phyloP scores from a whole-genome alignment of 2,888 invertebrate genomes.

The Mimas tiliae region DNA sequence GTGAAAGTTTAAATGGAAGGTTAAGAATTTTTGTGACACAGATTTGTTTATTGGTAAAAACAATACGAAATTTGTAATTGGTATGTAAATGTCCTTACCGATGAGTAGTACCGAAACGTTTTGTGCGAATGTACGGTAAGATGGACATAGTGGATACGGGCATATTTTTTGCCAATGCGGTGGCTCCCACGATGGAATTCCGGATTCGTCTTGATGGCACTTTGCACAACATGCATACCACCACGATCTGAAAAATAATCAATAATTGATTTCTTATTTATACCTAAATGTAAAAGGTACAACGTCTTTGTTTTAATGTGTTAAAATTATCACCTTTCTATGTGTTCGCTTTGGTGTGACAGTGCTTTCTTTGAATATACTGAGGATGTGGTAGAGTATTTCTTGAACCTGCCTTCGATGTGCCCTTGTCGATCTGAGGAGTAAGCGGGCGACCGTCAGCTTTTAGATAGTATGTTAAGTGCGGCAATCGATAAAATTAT shows the following conservation, averaged over 20 bases:
- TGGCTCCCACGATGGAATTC: conserved; percentile 92
- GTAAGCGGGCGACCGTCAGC: conserved; percentile 48
- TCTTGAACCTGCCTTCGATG: conserved; percentile 81
- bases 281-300: conserved; percentile 4
- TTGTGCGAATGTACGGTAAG: conserved; percentile 93
- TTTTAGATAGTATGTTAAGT: conserved; percentile 44
- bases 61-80: not conserved
- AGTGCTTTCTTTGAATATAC: conserved; percentile 80
- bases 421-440: conserved; percentile 76
- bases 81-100: conserved; percentile 69
- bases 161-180: conserved; percentile 91
- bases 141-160: conserved; percentile 93
- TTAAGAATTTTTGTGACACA: conserved; percentile 2
- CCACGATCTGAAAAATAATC: conserved; percentile 87
- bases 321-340: conserved; percentile 67
- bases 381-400: conserved; percentile 80
- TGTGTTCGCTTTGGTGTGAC: conserved; percentile 78
- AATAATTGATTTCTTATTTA: conserved; percentile 18
- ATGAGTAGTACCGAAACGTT: conserved; percentile 89
- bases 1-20: conserved; percentile 23
- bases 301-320: not conserved
- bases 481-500: conserved; percentile 34
- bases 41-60: not conserved
- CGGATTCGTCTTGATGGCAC: conserved; percentile 90
- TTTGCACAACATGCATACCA: conserved; percentile 92